Conservation (phyloP, 2,888 invertebrate species). For the Odontocolon sp. region DNA sequence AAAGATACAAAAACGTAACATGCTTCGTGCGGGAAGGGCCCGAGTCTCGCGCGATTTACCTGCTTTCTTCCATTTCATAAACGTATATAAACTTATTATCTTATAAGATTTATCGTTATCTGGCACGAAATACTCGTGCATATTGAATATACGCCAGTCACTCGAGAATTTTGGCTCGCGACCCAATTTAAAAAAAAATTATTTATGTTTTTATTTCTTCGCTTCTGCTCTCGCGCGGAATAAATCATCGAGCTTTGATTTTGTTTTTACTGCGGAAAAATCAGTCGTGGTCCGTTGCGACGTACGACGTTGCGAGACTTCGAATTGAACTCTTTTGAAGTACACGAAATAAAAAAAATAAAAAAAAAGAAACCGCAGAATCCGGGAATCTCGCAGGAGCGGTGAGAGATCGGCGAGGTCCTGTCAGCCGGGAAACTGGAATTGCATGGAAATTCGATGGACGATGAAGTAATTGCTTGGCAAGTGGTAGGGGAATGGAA, state of each 20-base stretch:
- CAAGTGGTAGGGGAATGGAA: not conserved
- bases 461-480: constrained; percentile 35
- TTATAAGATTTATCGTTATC: no score
- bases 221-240: not conserved
- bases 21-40: constrained; percentile 57
- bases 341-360: not conserved
- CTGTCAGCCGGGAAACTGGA: constrained; percentile 13
- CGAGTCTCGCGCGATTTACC: constrained; percentile 16
- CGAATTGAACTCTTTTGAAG: not conserved
- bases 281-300: no score
- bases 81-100: no score
- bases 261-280: no score
- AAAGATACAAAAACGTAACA: constrained; percentile 47
- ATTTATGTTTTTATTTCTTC: not conserved
- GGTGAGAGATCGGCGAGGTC: not conserved
- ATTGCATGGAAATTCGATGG: constrained; percentile 50
- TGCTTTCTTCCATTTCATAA: not conserved
- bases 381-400: not conserved
- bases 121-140: no score
- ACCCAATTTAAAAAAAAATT: not conserved
- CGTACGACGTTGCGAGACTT: not conserved
- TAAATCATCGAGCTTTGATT: no score
- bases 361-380: not conserved
- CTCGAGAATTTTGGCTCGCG: not conserved
- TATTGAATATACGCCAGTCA: not conserved